Conservation (phyloP, 1,140 invertebrate genomes). For the Bombus superbus region DNA sequence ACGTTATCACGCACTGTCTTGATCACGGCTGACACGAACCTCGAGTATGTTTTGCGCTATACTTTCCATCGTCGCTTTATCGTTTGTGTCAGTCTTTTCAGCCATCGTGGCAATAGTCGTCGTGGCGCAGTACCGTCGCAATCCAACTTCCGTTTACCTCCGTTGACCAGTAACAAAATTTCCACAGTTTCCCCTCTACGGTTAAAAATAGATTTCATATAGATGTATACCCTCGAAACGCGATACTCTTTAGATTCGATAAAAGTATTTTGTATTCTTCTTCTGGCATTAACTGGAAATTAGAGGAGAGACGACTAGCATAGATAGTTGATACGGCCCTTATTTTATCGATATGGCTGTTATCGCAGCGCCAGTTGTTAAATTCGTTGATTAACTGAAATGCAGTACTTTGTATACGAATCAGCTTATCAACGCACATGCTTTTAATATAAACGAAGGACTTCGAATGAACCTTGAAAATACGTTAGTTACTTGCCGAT, state of each 20-base stretch:
- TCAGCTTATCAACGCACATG: background rate
- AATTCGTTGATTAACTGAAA: slow-evolving; percentile 40
- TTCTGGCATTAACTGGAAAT: background rate
- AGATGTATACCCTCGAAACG: background rate
- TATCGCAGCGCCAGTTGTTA: slow-evolving; percentile 53
- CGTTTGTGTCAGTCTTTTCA: slow-evolving; percentile 77
- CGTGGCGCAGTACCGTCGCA: slow-evolving; percentile 70
- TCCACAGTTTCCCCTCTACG: too few relatives aligned
- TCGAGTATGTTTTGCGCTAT: slow-evolving; percentile 73
- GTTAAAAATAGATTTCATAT: background rate
- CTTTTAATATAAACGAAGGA: background rate
- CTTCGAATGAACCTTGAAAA: background rate
- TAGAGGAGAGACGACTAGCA: too few relatives aligned
- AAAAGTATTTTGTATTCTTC: background rate
- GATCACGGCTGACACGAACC: slow-evolving; percentile 70
- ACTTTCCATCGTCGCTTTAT: slow-evolving; percentile 78
- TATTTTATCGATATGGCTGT: slow-evolving; percentile 63
- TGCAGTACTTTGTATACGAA: background rate
- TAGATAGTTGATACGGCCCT: slow-evolving; percentile 38
- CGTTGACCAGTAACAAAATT: slow-evolving; percentile 17
- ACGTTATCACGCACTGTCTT: slow-evolving; percentile 71
- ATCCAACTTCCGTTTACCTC: background rate
- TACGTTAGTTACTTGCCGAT: background rate
- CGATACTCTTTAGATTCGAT: background rate
- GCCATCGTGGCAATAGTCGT: slow-evolving; percentile 82